These are phyloP conservation scores for Pempheris klunzingeri DNA, from an alignment of 2,797 vertebrate species.

Conservation along the genomic window DNA sequence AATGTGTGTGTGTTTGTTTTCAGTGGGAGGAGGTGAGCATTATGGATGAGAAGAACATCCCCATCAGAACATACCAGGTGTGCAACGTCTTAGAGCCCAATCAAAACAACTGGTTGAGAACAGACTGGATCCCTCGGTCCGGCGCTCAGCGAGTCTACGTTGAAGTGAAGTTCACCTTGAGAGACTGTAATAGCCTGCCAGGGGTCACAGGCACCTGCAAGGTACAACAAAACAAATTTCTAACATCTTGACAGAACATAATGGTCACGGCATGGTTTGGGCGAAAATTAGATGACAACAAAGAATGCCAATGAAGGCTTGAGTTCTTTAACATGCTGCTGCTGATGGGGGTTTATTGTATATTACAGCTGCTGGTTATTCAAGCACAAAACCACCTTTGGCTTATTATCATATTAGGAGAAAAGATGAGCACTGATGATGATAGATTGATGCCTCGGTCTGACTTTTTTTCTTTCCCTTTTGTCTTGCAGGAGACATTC, in stretches of 20 bases:
- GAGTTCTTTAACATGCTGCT: conserved; percentile 33
- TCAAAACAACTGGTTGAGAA: conserved; percentile 98
- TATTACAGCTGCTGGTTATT: conserved; percentile 51
- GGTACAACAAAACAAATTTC: conserved; percentile 56
- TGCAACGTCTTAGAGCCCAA: conserved; percentile 97
- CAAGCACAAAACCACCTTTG: conserved; percentile 36
- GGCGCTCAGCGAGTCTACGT: conserved; percentile 97
- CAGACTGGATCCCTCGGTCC: conserved; percentile 96
- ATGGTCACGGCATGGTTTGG: not conserved
- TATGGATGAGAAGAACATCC: conserved; percentile 99
- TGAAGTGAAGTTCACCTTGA: conserved; percentile 97
- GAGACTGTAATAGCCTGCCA: conserved; percentile 97
- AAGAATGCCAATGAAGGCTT: conserved; percentile 20
- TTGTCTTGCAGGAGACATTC: conserved; percentile 90
- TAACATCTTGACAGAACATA: not conserved
- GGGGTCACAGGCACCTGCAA: conserved; percentile 99
- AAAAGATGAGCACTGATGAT: conserved; percentile 49
- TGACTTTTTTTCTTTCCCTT: conserved; percentile 20
- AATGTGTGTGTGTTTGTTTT: conserved; percentile 31
- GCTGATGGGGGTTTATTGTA: conserved; percentile 56
- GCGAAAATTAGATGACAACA: not conserved
- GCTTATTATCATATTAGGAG: conserved; percentile 67
- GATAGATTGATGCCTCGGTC: conserved; percentile 49
- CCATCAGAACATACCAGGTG: conserved; percentile 98
- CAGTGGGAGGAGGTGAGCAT: conserved; percentile 99